Base-by-base conservation (phyloP, 2,888 invertebrate genomes). In the Tenthredo livida region DNA sequence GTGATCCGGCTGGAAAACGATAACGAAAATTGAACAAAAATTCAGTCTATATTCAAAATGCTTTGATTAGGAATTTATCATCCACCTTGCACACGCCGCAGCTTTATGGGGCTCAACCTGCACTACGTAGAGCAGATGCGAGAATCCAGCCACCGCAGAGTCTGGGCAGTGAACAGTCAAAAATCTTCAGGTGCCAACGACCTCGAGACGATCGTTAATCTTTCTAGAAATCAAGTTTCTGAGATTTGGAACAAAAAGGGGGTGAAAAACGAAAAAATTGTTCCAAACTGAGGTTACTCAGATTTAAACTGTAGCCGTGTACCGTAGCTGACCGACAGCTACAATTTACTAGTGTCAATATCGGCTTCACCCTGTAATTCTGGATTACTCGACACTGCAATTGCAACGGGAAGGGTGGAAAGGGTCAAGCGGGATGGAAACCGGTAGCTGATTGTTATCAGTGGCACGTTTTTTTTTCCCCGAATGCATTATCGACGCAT, bases 341-440 rank as follows among this genome's bases (percentile, higher is more conserved):
- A 40, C 80, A 61, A 80, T 80, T 80, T 61, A 37, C 80, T 61
- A 80, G 58, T 40, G 80, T 80, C 80, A 58, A 80, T 80, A 80
- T 80, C 80, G 40, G 61, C 21, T 80, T 61, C 61, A 80, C 80
- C 80, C 80, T 80, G 80, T 80, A 80, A 80, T 80, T 80, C 61
- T 40, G 80, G 58, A 80, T 80, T 21, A 80, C 58, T 4, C 80
- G 15, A 80, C 80, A 80, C 80, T 80, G 80, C 80, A 80, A 80
- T 80, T 61, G 80, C 80, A 61, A 6, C 61, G 15, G 80, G 2
- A 61, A 17, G 25, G 29, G 40, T 21, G 58, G 40, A 2, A 15
- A 4, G 58, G 61, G 40, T 37, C n/a, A 80, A 80, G 21, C 21
- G 54, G 77, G 54, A 50, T 17, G 6, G 33, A 77, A 54, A 29